Evolutionary conservation across 2,797 vertebrate genomes (phyloP).

Genomic region (Valencia hispanica): DNA sequence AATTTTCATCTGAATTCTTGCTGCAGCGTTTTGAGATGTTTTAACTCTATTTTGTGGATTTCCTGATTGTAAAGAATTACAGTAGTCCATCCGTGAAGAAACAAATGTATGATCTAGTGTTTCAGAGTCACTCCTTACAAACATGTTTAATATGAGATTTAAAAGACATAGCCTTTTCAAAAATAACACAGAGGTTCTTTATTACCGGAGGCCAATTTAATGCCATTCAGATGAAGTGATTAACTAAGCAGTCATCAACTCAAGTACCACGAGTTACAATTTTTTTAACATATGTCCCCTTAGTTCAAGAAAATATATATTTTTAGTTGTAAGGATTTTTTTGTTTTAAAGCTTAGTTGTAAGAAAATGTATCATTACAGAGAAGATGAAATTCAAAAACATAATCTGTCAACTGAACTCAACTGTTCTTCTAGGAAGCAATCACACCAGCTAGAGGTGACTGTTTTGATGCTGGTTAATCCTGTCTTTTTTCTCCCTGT

Average conservation of each 20-base stretch:
- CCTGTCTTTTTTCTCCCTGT: not conserved
- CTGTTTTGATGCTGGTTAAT: not conserved
- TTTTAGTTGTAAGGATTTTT: not conserved
- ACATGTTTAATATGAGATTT: too few relatives aligned
- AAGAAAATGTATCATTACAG: not conserved
- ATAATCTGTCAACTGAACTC: not conserved
- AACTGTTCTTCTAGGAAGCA: not conserved
- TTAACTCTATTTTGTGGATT: too few relatives aligned
- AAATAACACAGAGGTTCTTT: not conserved
- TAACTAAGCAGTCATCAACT: not conserved
- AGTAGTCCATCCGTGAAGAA: too few relatives aligned
- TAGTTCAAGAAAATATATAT: not conserved
- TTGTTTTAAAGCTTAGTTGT: not conserved
- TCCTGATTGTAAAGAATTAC: too few relatives aligned
- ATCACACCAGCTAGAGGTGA: not conserved
- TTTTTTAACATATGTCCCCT: not conserved
- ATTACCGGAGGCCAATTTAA: not conserved
- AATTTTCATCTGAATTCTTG: too few relatives aligned
- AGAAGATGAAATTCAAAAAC: not conserved
- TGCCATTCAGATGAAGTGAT: not conserved
- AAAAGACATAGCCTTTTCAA: too few relatives aligned
- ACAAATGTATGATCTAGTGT: too few relatives aligned
- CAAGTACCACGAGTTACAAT: too few relatives aligned
- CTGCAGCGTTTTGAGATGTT: too few relatives aligned
- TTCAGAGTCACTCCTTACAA: too few relatives aligned